These are phyloP conservation scores for Loriculus beryllinus DNA, from an alignment of 2,797 vertebrate species.

Conservation along the genomic window DNA sequence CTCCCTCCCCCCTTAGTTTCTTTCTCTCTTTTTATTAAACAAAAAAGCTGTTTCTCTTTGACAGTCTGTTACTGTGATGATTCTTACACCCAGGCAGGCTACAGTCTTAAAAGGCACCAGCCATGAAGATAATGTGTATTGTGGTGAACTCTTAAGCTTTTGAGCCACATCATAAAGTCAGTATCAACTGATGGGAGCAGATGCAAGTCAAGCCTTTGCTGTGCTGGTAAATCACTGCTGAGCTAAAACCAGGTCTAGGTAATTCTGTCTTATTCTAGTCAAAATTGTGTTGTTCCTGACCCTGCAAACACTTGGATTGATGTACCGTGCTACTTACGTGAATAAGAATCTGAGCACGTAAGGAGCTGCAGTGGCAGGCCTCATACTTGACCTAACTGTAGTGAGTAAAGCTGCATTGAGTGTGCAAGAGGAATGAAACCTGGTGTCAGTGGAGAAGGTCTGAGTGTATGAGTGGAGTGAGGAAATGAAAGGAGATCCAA, in stretches of 20 bases:
- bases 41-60: background rate
- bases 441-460: background rate
- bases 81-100: background rate
- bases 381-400: background rate
- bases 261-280: background rate
- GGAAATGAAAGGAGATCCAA: background rate
- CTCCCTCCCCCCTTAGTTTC: fast-evolving
- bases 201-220: background rate
- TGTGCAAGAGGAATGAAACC: background rate
- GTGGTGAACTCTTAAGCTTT: background rate
- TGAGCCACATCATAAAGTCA: background rate
- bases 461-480: background rate
- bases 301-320: background rate
- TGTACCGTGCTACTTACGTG: background rate
- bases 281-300: background rate
- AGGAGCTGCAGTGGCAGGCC: background rate
- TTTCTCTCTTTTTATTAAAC: background rate
- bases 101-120: constrained; percentile 7
- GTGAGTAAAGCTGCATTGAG: background rate
- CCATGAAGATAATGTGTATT: background rate
- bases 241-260: background rate
- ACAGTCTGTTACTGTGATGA: background rate
- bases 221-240: background rate
- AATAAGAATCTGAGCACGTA: fast-evolving
- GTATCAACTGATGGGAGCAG: background rate